phyloP scores from a whole-genome alignment of 64 coral and sea anemone species.

The Pocillopora damicornis region DNA sequence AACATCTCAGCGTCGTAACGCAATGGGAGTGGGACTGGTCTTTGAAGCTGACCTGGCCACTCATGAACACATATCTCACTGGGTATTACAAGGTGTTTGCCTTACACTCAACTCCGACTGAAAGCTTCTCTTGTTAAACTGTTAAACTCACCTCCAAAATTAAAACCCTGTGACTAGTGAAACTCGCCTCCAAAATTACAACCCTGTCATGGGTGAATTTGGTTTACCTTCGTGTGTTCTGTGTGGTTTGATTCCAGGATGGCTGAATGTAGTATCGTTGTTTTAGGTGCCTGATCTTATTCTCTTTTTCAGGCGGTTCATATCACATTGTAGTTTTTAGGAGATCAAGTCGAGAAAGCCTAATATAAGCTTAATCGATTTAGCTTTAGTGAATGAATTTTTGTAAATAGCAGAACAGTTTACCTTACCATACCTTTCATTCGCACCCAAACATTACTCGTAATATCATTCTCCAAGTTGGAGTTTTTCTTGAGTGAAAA shows the following conservation, averaged over 20 bases:
- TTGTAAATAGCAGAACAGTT: background rate
- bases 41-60: constrained; percentile 93
- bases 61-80: constrained; percentile 88
- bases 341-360: background rate
- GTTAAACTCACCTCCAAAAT: background rate
- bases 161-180: no score
- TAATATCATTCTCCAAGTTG: no score
- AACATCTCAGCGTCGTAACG: constrained; percentile 95
- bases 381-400: background rate
- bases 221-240: no score
- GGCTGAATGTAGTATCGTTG: no score
- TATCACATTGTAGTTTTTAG: background rate
- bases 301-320: no score
- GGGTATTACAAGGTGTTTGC: constrained; percentile 97
- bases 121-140: background rate
- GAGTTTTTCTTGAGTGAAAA: background rate
- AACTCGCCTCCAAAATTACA: background rate
- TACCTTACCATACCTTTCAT: no score
- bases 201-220: background rate
- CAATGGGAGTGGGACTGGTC: constrained; percentile 94
- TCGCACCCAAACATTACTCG: background rate
- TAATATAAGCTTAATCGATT: background rate
- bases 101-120: constrained; percentile 95
- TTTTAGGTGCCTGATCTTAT: no score
- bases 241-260: no score